Evolutionary conservation across 2,113 vertebrate species (phyloP).

Genomic region (Larimichthys crocea): DNA sequence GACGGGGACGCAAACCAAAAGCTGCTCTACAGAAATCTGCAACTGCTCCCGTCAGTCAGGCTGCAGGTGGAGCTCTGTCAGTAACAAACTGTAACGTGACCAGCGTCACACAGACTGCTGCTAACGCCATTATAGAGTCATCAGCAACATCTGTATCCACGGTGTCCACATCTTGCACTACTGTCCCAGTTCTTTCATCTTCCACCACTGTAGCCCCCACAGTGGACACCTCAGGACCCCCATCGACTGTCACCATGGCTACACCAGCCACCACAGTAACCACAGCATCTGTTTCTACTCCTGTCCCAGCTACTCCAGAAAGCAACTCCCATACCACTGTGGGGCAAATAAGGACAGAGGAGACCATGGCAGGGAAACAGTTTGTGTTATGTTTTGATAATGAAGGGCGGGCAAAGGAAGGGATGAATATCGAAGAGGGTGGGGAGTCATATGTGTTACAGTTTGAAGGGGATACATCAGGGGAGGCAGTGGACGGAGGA

Average conservation of each 20-base stretch:
- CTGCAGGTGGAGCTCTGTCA: constrained; percentile 26
- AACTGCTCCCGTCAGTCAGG: constrained; percentile 28
- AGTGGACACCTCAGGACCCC: constrained; percentile 47
- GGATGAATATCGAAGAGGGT: constrained; percentile 52
- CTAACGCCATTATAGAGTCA: constrained; percentile 31
- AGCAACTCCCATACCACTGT: constrained; percentile 30
- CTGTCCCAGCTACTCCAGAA: constrained; percentile 28
- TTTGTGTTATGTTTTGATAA: constrained; percentile 85
- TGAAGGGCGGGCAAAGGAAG: constrained; percentile 63
- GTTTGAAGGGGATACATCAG: constrained; percentile 74
- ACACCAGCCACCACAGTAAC: constrained; percentile 32
- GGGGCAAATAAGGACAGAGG: constrained; percentile 50
- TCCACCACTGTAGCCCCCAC: constrained; percentile 32
- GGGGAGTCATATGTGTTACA: constrained; percentile 81
- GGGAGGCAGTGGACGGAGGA: constrained; percentile 50
- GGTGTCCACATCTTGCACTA: constrained; percentile 25
- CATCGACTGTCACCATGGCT: constrained; percentile 34
- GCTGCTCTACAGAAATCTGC: constrained; percentile 59
- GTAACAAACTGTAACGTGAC: constrained; percentile 31
- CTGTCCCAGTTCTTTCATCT: constrained; percentile 31
- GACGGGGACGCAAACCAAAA: constrained; percentile 83
- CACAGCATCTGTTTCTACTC: constrained; percentile 35
- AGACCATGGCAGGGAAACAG: constrained; percentile 69
- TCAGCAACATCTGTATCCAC: constrained; percentile 24
- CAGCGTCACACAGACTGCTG: constrained; percentile 17